Evolutionary conservation across 1,140 invertebrate species (phyloP), one percentile per base, ranked within the genome.

Genomic region (Drosophila grimshawi): DNA sequence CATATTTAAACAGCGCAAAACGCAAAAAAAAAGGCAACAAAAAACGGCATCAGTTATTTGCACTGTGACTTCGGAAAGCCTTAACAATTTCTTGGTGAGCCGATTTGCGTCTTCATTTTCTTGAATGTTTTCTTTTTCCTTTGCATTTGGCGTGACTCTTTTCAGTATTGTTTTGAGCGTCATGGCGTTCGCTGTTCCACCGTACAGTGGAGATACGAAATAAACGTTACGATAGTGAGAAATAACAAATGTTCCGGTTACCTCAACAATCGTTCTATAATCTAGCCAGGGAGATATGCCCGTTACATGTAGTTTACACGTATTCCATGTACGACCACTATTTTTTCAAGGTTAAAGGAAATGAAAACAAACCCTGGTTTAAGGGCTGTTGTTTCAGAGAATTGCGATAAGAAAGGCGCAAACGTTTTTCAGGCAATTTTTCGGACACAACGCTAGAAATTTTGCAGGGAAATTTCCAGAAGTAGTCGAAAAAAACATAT

Each of bases 71-170:
- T 76, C 59, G 66, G 75, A 71, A 57, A 35, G 65, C 64, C 52
- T 60, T 66, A 68, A 57, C 69, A 55, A 55, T 59, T 67, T 74
- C 59, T 77, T 85, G 85, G 90, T 89, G 90, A 89, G 85, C 86
- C 81, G 85, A 89, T 89, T 89, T 89, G 85, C 86, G 85, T 75
- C 80, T 80, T 69, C 64, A 67, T 78, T 39, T 19, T 33, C 35
- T 49, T 45, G 33, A 33, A 33, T 33, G 37, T 48, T 57, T 59
- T 45, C 46, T 52, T 83, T 62, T 43, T 62, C 75, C 55, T 66
- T 53, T 69, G 30, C 19, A 45, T 19, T 46, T 48, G 35, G 5
- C 33, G 30, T 46, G 46, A 45, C 59, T 65, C 61, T 76, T 55
- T 65, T 46, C 19, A 79, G 82, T 78, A 59, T 74, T 57, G 37